Conservation (phyloP, 2,113 vertebrate genomes). For the Scolopax mira region DNA sequence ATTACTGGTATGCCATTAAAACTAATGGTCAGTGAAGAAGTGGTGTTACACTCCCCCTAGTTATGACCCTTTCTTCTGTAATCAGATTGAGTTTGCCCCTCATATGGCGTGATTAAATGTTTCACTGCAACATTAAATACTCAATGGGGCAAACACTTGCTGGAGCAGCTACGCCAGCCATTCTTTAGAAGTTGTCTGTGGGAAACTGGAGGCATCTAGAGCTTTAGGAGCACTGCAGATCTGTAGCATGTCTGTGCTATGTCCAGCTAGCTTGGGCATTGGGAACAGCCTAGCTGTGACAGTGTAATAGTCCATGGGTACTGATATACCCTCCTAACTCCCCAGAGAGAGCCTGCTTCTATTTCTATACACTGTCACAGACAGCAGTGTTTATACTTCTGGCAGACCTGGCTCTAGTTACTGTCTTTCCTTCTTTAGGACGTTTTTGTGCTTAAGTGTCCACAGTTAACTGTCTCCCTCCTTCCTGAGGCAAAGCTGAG, state of each 20-base stretch:
- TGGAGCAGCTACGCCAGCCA: neutral
- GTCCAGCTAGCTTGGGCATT: neutral
- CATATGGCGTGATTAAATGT: constrained; percentile 69
- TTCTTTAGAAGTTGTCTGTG: constrained; percentile 27
- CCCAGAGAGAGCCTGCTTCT: neutral
- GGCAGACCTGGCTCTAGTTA: neutral
- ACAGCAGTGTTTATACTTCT: neutral
- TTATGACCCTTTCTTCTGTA: constrained; percentile 65
- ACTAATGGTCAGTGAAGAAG: constrained; percentile 69
- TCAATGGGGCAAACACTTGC: constrained; percentile 41
- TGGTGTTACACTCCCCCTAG: constrained; percentile 50
- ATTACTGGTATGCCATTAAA: constrained; percentile 45
- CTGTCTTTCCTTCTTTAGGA: neutral
- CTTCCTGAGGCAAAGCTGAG: neutral
- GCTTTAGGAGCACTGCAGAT: neutral
- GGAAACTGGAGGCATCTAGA: constrained; percentile 20
- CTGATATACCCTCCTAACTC: neutral
- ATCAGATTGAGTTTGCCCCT: constrained; percentile 66
- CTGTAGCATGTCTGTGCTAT: neutral
- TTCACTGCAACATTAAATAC: constrained; percentile 37
- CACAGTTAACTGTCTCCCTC: neutral
- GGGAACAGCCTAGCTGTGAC: neutral
- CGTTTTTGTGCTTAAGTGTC: neutral
- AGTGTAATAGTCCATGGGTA: neutral
- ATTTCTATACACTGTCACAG: neutral